Conservation (phyloP, 1,140 invertebrate genomes). For the Musca domestica region DNA sequence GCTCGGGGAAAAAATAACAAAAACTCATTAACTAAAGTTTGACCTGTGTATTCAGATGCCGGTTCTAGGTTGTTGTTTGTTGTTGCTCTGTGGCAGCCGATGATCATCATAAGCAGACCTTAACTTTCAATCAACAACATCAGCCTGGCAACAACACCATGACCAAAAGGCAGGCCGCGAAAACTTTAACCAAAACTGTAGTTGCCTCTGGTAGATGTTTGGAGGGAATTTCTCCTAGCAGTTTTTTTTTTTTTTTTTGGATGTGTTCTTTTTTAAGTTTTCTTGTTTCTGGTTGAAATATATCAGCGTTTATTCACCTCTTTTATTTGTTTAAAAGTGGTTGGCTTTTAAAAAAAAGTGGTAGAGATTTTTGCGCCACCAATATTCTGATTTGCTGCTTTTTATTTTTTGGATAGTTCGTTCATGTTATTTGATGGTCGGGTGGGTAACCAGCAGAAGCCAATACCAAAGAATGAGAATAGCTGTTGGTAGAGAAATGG, state of each 20-base stretch:
- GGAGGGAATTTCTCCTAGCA: no score
- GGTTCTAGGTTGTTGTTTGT: background rate
- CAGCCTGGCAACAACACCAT: background rate
- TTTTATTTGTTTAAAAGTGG: background rate
- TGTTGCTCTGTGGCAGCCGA: background rate
- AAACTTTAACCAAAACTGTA: background rate
- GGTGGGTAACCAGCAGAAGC: background rate
- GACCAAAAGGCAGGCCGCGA: background rate
- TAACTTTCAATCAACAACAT: slow-evolving; percentile 9
- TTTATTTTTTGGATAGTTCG: background rate
- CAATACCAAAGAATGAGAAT: background rate
- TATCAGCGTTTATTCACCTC: background rate
- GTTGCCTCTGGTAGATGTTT: background rate
- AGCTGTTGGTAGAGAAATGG: no score
- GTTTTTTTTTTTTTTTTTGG: slow-evolving; percentile 5
- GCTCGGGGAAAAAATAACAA: background rate
- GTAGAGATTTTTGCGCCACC: background rate
- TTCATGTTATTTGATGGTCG: background rate
- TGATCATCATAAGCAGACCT: background rate
- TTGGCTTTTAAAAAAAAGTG: background rate
- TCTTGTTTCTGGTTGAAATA: background rate
- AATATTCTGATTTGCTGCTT: background rate
- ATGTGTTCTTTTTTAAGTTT: no score
- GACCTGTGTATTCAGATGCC: background rate
- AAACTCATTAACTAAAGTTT: slow-evolving; percentile 19